Conservation (phyloP, 2,797 vertebrate species). For the Cuniculus paca region DNA sequence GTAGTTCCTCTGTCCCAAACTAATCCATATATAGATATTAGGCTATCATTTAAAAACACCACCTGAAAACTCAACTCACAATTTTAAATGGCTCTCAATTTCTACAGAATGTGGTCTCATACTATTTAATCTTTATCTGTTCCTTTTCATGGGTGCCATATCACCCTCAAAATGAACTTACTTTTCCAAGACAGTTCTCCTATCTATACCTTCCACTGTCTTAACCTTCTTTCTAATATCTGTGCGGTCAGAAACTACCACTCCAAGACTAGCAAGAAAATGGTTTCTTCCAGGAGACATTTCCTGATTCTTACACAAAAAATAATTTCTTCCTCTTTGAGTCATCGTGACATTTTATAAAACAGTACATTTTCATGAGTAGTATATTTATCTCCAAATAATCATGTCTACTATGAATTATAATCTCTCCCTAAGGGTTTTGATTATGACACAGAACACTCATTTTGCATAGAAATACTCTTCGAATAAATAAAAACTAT, state of each 20-base stretch:
- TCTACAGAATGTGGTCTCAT: not conserved
- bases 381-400: constrained; percentile 19
- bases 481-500: not conserved
- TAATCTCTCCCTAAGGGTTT: not conserved
- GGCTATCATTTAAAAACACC: constrained; percentile 20
- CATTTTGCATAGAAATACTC: not conserved
- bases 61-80: constrained; percentile 38
- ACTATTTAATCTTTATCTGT: not conserved
- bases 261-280: not conserved
- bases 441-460: not conserved
- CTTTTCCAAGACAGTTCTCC: not conserved
- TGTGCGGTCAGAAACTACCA: not conserved
- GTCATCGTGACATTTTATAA: not conserved
- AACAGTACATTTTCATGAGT: not conserved
- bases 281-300: constrained; percentile 7
- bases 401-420: not conserved
- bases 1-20: not conserved
- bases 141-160: not conserved
- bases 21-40: not conserved
- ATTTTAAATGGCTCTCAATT: not conserved
- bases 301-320: constrained; percentile 30
- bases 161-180: not conserved
- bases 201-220: not conserved
- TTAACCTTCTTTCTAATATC: not conserved
- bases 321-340: not conserved